Base-by-base conservation (phyloP, 2,113 vertebrate genomes). In the Coryphaenoides rupestris region DNA sequence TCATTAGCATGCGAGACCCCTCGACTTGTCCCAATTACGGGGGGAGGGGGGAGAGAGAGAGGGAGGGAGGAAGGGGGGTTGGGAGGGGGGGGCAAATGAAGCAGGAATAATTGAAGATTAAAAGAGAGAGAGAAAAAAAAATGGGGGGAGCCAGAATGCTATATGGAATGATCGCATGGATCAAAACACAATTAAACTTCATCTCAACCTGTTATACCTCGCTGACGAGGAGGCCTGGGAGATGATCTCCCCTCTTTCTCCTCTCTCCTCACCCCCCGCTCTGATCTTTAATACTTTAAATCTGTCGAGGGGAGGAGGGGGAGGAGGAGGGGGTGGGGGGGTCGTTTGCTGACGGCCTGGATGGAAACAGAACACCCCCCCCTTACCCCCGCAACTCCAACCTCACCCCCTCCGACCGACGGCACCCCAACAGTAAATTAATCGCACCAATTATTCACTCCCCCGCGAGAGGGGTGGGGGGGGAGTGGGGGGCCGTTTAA, bases 121-220 rank as follows among this genome's bases (percentile, higher is more conserved):
- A 85, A 86, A 80, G 81, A 40, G 9, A 40, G 13, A 40, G 13
- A 12, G 13, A 7, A 40, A 40, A 12, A 40, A 40, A 40, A 12
- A 40, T 12, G n/a, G n/a, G n/a, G n/a, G n/a, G n/a, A n/a, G 33
- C 59, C 61, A 76, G 78, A 84, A 79, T 77, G 70, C 74, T 85
- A 81, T 83, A 83, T 74, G 74, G 80, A 85, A 87, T 80, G 84
- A 87, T 85, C 82, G 70, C 79, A 86, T 73, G 84, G 85, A 90
- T 89, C 88, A 89, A 88, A 89, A 89, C 82, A 86, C 83, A 87
- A 87, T 89, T 89, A 89, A 85, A 89, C 81, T 83, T 84, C 81
- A 81, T 79, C 81, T 84, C 80, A 79, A 86, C 79, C 80, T 77
- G 75, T 83, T 83, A 81, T 84, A 80, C 56, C 73, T 69, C 1